Base-by-base conservation (phyloP, 2,113 vertebrate genomes). In the Cariama cristata region DNA sequence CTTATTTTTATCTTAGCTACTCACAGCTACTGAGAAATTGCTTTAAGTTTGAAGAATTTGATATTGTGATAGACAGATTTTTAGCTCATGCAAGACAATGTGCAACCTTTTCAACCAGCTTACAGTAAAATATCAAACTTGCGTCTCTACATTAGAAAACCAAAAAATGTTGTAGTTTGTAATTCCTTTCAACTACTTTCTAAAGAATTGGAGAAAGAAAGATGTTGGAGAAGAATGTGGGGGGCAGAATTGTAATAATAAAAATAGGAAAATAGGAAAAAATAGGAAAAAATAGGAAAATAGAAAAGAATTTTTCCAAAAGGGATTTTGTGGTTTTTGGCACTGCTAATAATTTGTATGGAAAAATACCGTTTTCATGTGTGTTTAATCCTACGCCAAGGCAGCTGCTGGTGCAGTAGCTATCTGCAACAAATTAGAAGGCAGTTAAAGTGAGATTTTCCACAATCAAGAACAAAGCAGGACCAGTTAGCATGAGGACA, bases 371-470 rank as follows among this genome's bases (percentile, higher is more conserved):
- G 44, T 98, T 98, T 98, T 97, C 93, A 80, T 96, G 66, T 90
- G 86, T 97, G 98, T 98, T 98, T 99, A 98, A 98, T 98, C 98
- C 79, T 91, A 93, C 98, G 98, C 98, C 98, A 99, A 98, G 86
- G 90, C 98, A 98, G 98, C 98, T 98, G 98, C 98, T 98, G 90
- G 86, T 98, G 98, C 98, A 98, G 98, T 98, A 99, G 98, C 98
- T 44, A 97, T 98, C 98, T 99, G 98, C 94, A 98, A 98, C 97
- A 98, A 98, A 98, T 99, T 98, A 99, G 98, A 98, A 96, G 97
- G 96, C 98, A 98, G 98, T 99, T 99, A 98, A 98, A 98, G 98
- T 75, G 97, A 98, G 98, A 98, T 99, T 99, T 99, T 99, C 98
- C 98, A 98, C 98, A 98, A 98, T 98, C 94, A 96, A 98, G 98